phyloP scores from a whole-genome alignment of 2,888 invertebrate genomes.

The Furcula furcula region DNA sequence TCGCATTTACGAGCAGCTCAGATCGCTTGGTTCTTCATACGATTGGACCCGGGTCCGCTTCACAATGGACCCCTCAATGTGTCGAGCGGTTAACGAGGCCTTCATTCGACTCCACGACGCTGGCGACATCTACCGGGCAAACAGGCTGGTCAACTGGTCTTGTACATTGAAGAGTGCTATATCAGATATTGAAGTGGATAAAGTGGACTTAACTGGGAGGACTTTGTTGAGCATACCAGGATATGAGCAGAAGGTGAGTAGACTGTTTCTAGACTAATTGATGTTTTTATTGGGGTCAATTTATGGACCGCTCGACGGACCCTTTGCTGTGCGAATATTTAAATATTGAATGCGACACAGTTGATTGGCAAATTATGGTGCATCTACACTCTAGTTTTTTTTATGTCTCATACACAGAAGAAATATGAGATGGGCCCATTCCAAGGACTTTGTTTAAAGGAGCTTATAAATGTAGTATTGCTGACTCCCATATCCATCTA shows the following conservation, averaged over 20 bases:
- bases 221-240: constrained; percentile 95
- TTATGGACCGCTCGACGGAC: too few species aligned
- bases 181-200: constrained; percentile 99
- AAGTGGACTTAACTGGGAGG: constrained; percentile 92
- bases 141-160: constrained; percentile 98
- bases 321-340: too few species aligned
- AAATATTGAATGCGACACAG: too few species aligned
- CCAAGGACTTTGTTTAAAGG: too few species aligned
- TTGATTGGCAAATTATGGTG: too few species aligned
- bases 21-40: constrained; percentile 93
- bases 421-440: too few species aligned
- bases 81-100: constrained; percentile 95
- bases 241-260: constrained; percentile 86
- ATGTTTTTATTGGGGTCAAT: too few species aligned
- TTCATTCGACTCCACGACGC: constrained; percentile 94
- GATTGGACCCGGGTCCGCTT: constrained; percentile 98
- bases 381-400: too few species aligned
- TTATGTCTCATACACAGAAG: too few species aligned
- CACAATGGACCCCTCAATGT: constrained; percentile 97
- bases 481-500: too few species aligned
- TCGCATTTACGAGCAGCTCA: constrained; percentile 91
- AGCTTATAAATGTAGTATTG: too few species aligned
- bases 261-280: too few species aligned
- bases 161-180: constrained; percentile 98
- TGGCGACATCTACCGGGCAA: constrained; percentile 95